These are phyloP conservation scores for Meloe dianella DNA, from an alignment of 2,888 invertebrate species.

Conservation along the genomic window DNA sequence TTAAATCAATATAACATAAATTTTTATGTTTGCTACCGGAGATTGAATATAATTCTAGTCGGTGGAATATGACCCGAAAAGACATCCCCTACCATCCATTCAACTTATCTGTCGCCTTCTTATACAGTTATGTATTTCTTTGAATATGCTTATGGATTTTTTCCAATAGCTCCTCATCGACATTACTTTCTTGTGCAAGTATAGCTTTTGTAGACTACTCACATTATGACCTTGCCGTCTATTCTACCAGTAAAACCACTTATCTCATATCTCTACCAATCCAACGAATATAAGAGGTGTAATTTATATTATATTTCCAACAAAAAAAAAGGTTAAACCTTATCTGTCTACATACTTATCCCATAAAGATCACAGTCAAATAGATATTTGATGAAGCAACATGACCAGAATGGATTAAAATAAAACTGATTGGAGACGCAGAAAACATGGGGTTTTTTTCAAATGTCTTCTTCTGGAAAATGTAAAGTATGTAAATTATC, in stretches of 20 bases:
- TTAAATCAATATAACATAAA: not conserved
- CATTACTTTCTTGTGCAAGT: not conserved
- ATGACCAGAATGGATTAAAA: conserved; percentile 4
- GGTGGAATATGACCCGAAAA: not conserved
- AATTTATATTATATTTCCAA: conserved; percentile 24
- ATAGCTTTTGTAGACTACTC: conserved; percentile 1
- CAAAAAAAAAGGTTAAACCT: conserved; percentile 4
- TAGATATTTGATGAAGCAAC: not conserved
- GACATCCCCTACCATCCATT: not conserved
- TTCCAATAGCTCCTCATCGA: not conserved
- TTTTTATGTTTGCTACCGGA: not conserved
- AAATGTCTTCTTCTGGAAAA: too few relatives aligned
- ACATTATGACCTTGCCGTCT: conserved; percentile 7
- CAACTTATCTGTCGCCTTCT: not conserved
- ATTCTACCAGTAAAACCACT: conserved; percentile 9
- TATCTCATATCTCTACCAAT: conserved; percentile 20
- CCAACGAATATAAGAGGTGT: conserved; percentile 17
- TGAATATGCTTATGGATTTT: conserved; percentile 5
- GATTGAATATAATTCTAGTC: conserved; percentile 2
- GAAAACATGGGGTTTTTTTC: too few relatives aligned
- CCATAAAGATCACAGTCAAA: not conserved
- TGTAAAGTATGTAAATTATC: conserved; percentile 1
- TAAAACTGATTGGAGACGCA: not conserved
- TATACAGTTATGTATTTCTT: not conserved
- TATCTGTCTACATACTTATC: conserved; percentile 6